Conservation (phyloP, 1,140 invertebrate genomes). For the Saxidomus purpurata region DNA sequence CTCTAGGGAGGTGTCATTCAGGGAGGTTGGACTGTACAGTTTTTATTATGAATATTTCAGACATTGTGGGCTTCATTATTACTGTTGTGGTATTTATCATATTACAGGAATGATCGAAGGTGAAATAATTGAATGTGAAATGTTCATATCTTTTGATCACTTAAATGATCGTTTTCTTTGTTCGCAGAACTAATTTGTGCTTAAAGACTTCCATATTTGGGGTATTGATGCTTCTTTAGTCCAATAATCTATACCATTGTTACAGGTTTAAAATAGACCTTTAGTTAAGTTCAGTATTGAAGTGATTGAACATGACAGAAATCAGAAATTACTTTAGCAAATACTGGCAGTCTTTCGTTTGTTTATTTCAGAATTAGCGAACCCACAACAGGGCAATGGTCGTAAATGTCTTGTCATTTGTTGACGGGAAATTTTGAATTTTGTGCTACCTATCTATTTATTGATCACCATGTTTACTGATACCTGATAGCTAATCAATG, state of each 20-base stretch:
- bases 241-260: background rate
- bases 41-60: too few species aligned
- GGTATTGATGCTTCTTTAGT: background rate
- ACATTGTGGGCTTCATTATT: too few species aligned
- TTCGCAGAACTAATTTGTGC: too few species aligned
- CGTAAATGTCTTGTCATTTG: background rate
- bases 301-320: background rate
- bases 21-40: too few species aligned
- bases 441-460: background rate
- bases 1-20: too few species aligned
- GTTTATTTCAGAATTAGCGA: background rate
- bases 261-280: background rate
- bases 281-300: background rate
- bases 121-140: background rate
- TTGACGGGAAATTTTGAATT: background rate
- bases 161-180: background rate
- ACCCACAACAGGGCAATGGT: background rate
- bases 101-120: too few species aligned
- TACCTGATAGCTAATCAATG: slow-evolving; percentile 9
- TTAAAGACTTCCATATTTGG: background rate
- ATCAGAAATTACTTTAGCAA: background rate
- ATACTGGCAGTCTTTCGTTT: background rate
- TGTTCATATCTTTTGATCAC: background rate
- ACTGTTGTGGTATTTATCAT: too few species aligned
- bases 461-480: background rate